Base-by-base conservation (phyloP, 2,888 invertebrate species). In the Hyppa rectilinea region DNA sequence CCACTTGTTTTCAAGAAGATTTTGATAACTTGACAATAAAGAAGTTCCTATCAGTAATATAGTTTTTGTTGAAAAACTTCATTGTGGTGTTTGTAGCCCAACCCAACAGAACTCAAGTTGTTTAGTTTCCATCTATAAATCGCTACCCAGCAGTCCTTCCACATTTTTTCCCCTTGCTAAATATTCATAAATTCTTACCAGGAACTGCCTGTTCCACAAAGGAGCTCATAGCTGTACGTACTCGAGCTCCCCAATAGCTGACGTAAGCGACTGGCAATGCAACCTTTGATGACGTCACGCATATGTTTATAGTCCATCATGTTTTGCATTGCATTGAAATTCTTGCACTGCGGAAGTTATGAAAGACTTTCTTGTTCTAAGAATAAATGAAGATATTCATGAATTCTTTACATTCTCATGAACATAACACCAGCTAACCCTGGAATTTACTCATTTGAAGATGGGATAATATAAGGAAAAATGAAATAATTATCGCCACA, bases 241-340 rank as follows among this genome's bases (percentile, higher is more conserved):
- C 38, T 71, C 45, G 38, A 74, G 49, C 50, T 36, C 31, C 2
- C 36, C 47, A 72, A 73, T 64, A 72, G 73, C 67, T 87, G 85
- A 87, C 74, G 81, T 78, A 78, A 85, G 45, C 72, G 72, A 56
- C 83, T 71, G 71, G 65, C 76, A 65, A 85, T 85, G 79, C 78
- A 82, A 56, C 83, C 79, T 82, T 65, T 71, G 6, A 56, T 83
- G 75, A 75, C 85, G 82, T 82, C 84, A 85, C 52, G 2, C 12
- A n/a, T n/a, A n/a, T n/a, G n/a, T n/a, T n/a, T n/a, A n/a, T n/a
- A n/a, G n/a, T n/a, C n/a, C n/a, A n/a, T n/a, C n/a, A 7, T 59
- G 52, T 47, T 59, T 29, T 29, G 9, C 31, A 14, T 26, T 49
- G 40, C 49, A 66, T 60, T 66, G n/a, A 34, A 53, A 60, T 78